Base-by-base conservation (phyloP, 2,888 invertebrate genomes). In the Temnothorax unifasciatus region DNA sequence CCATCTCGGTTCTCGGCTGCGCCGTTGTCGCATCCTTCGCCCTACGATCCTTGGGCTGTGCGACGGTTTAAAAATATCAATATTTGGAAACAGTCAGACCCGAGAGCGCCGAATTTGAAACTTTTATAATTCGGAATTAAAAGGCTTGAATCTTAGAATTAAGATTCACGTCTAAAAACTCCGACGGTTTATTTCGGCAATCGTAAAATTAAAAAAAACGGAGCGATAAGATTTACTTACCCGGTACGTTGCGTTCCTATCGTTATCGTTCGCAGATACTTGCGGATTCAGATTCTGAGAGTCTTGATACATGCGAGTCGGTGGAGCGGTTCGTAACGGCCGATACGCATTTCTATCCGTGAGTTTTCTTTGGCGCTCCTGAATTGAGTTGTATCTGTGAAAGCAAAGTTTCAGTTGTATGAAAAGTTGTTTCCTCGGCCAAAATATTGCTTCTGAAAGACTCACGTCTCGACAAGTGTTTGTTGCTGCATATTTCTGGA, bases 381-480 rank as follows among this genome's bases (percentile, higher is more conserved):
- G 82, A 54, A 82, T 25, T 8, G 87, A 47, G n/a, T 83, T 89
- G 44, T 87, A 90, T 1, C 91, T 92, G 11, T 13, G 64, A 71
- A 68, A 59, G 18, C n/a, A 29, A 74, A 83, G 47, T 69, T 69
- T 66, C 13, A 54, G 15, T 76, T 6, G 57, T 52, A 6, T 18
- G 3, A 38, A 44, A 4, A 47, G 2, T 38, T 11, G 44, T 66
- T 66, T 47, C 59, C 1, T 34, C 3, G 18, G 38, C 5, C 11
- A n/a, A 9, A 38, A 59, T 9, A 5, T 34, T 47, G 0, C 15
- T 83, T 44, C 25, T 3, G 29, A n/a, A 11, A 44, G 11, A 64
- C 85, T 85, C 50, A 92, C 91, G 86, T 81, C 64, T 91, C 87
- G 2, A 88, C 34, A 8, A 87, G 87, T 18, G 85, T 85, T 41